Evolutionary conservation across 2,797 vertebrate species (phyloP).

Genomic region (Gila robusta): DNA sequence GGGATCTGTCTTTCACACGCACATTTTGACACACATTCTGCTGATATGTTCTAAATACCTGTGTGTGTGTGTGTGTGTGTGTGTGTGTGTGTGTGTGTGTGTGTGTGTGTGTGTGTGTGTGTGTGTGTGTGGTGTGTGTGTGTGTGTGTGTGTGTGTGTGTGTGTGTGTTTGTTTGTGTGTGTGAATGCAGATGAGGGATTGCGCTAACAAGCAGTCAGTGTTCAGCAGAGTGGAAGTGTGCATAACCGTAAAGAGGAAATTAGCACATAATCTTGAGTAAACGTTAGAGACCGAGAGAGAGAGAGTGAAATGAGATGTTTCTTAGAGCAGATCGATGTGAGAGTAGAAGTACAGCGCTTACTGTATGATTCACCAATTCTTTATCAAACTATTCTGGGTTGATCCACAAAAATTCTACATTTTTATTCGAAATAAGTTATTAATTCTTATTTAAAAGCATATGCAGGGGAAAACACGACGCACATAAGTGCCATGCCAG

Average conservation of each 20-base stretch:
- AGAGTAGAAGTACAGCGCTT: not conserved
- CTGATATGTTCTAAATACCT: conserved; percentile 51
- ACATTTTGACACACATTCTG: conserved; percentile 48
- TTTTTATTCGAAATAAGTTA: not conserved
- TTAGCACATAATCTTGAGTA: conserved; percentile 7
- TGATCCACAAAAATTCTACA: not conserved
- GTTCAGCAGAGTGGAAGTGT: conserved; percentile 3
- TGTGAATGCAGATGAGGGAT: not conserved
- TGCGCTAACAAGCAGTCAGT: conserved; percentile 15
- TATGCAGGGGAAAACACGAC: not conserved
- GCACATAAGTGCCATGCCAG: not conserved
- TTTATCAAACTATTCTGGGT: not conserved
- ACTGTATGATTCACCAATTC: not conserved
- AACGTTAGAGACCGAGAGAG: not conserved
- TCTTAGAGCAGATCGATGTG: not conserved
- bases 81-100: conserved; percentile 1
- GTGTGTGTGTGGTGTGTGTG: not conserved
- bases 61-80: not conserved
- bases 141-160: not conserved
- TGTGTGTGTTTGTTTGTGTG: not conserved
- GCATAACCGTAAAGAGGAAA: not conserved
- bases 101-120: conserved; percentile 9
- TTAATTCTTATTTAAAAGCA: not conserved
- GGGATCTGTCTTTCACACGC: conserved; percentile 44
- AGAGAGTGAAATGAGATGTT: not conserved